These are phyloP conservation scores for Protonemura montana DNA, from an alignment of 2,888 invertebrate species.

Conservation along the genomic window DNA sequence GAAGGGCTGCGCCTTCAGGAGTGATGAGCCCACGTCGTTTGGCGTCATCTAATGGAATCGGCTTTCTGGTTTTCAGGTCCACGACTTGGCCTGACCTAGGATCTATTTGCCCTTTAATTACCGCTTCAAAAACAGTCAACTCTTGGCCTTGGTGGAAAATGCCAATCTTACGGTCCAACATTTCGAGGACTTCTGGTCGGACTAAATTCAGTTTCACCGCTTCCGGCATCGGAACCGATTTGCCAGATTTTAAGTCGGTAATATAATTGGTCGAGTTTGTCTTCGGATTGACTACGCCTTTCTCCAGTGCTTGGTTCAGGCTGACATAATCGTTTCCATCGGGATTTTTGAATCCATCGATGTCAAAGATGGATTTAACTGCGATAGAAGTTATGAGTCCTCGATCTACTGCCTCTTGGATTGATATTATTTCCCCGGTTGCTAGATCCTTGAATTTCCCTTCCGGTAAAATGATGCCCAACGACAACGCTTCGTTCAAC, in stretches of 20 bases:
- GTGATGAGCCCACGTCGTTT: slow-evolving; percentile 85
- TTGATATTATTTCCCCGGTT: slow-evolving; percentile 75
- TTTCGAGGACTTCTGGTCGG: slow-evolving; percentile 85
- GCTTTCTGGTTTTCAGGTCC: slow-evolving; percentile 74
- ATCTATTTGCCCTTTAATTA: slow-evolving; percentile 85
- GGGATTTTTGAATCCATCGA: slow-evolving; percentile 88
- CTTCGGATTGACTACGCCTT: slow-evolving; percentile 78
- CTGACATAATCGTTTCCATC: slow-evolving; percentile 82
- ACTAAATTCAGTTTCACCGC: slow-evolving; percentile 81
- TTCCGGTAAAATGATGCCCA: slow-evolving; percentile 79
- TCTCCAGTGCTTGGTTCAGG: slow-evolving; percentile 80
- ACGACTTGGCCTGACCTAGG: slow-evolving; percentile 86
- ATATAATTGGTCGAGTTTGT: slow-evolving; percentile 72
- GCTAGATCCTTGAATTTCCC: slow-evolving; percentile 78
- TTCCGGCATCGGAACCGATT: slow-evolving; percentile 78
- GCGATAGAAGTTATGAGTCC: slow-evolving; percentile 89
- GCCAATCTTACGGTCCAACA: slow-evolving; percentile 84
- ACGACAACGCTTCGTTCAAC: slow-evolving; percentile 82
- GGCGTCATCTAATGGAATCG: slow-evolving; percentile 84
- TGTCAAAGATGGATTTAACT: slow-evolving; percentile 89
- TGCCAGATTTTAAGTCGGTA: slow-evolving; percentile 76
- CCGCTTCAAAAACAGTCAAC: slow-evolving; percentile 85
- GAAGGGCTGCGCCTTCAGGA: slow-evolving; percentile 84
- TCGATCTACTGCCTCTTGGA: slow-evolving; percentile 87
- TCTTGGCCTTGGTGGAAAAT: slow-evolving; percentile 79